These are phyloP conservation scores for Lepeophtheirus salmonis DNA, from an alignment of 1,140 invertebrate genomes.

Conservation along the genomic window DNA sequence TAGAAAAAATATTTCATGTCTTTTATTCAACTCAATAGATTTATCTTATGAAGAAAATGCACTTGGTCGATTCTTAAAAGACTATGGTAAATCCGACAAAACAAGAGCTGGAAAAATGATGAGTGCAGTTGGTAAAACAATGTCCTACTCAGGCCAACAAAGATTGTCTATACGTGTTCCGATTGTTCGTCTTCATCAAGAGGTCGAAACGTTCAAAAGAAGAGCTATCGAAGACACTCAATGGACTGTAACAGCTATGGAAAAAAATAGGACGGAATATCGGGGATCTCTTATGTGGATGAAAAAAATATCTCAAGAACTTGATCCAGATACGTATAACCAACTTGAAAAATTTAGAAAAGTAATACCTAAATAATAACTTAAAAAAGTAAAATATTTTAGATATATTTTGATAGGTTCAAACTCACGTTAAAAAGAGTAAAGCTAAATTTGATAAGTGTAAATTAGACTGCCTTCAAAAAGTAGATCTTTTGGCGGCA, in stretches of 20 bases:
- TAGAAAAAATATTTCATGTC: too few relatives aligned
- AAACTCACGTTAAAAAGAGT: constrained; percentile 44
- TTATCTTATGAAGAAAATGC: constrained; percentile 87
- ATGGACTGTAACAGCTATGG: constrained; percentile 75
- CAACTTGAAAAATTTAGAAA: constrained; percentile 91
- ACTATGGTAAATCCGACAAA: constrained; percentile 73
- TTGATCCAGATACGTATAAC: constrained; percentile 89
- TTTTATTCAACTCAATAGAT: constrained; percentile 25
- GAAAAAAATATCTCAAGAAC: constrained; percentile 85
- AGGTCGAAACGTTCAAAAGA: constrained; percentile 87
- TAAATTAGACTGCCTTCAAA: constrained; percentile 87
- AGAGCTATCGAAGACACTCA: constrained; percentile 83
- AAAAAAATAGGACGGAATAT: constrained; percentile 87
- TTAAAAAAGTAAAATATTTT: background rate
- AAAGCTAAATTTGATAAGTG: constrained; percentile 82
- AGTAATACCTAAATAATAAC: constrained; percentile 29
- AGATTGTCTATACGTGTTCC: constrained; percentile 64
- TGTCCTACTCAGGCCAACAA: constrained; percentile 81
- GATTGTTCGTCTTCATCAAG: constrained; percentile 70
- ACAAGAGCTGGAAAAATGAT: constrained; percentile 80
- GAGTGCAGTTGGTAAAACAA: constrained; percentile 73
- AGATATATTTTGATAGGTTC: constrained; percentile 31
- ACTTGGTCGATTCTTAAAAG: constrained; percentile 82
- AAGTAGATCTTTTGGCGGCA: constrained; percentile 87
- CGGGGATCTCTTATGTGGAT: constrained; percentile 86